These are phyloP conservation scores for Cephus pygmeus DNA, from an alignment of 2,888 invertebrate genomes.

Conservation along the genomic window DNA sequence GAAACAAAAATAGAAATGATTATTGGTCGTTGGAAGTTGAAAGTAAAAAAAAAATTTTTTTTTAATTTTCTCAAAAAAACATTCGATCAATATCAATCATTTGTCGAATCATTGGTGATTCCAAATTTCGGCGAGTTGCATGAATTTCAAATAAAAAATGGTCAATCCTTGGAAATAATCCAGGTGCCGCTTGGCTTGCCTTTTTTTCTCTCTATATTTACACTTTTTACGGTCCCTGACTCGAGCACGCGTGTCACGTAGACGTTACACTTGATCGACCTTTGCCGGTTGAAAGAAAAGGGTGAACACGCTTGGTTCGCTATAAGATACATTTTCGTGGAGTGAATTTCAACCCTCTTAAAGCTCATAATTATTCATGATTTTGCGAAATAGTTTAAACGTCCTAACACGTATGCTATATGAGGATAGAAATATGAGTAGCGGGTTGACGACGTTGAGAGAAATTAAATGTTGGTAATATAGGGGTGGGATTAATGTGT, in stretches of 20 bases:
- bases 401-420: background rate
- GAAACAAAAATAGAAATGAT: slow-evolving; percentile 40
- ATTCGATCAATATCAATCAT: background rate
- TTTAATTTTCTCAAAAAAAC: background rate
- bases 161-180: background rate
- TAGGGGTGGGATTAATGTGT: background rate
- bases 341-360: background rate
- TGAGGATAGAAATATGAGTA: slow-evolving; percentile 10
- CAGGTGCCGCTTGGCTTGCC: background rate
- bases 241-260: background rate
- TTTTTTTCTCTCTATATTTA: background rate
- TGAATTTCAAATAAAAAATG: background rate
- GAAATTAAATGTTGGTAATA: background rate
- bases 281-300: background rate
- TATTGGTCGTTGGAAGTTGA: background rate
- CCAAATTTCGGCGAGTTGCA: background rate
- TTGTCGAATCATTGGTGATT: background rate
- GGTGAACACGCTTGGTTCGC: background rate
- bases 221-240: background rate
- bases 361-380: background rate
- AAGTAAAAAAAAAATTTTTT: too few species aligned
- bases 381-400: background rate
- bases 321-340: background rate
- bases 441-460: background rate
- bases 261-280: background rate